A percentile compares a stretch with the other conserved stretches of the same genome.
phyloP scores from a whole-genome alignment of 2,797 vertebrate species.

The Denticeps clupeoides region DNA sequence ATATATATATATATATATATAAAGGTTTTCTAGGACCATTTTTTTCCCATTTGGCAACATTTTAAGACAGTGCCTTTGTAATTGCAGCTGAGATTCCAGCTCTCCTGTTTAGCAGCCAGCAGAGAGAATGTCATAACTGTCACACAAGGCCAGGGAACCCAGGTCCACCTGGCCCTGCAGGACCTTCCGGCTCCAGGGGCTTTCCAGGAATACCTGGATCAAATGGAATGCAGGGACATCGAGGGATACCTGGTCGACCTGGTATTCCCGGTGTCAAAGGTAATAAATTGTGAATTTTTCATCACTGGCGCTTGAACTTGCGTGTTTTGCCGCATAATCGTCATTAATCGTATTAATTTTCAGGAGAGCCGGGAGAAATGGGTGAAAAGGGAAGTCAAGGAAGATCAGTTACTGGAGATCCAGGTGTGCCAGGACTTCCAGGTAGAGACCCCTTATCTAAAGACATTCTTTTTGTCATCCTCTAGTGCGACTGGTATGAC shows the following conservation, averaged over 20 bases:
- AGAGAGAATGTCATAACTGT: constrained; percentile 72
- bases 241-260: constrained; percentile 67
- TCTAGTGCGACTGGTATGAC: too few relatives aligned
- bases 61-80: constrained; percentile 6
- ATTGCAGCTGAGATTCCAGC: constrained; percentile 73
- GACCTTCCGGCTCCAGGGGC: constrained; percentile 73
- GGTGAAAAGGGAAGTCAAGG: constrained; percentile 82
- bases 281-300: constrained; percentile 34
- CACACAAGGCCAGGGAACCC: constrained; percentile 63
- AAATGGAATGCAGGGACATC: constrained; percentile 68
- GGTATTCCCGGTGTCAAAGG: constrained; percentile 79
- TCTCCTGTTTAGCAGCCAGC: constrained; percentile 71
- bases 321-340: constrained; percentile 19
- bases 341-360: too few relatives aligned
- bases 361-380: constrained; percentile 73
- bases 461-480: too few relatives aligned
- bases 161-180: constrained; percentile 66
- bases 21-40: too few relatives aligned
- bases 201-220: constrained; percentile 73
- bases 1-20: too few relatives aligned
- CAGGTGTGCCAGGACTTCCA: constrained; percentile 74
- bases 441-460: constrained; percentile 69
- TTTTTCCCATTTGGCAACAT: too few relatives aligned
- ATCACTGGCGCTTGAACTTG: background rate
- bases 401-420: constrained; percentile 67